Evolutionary conservation across 2,888 invertebrate species (phyloP).

Genomic region (Megaustenia siamemsis): DNA sequence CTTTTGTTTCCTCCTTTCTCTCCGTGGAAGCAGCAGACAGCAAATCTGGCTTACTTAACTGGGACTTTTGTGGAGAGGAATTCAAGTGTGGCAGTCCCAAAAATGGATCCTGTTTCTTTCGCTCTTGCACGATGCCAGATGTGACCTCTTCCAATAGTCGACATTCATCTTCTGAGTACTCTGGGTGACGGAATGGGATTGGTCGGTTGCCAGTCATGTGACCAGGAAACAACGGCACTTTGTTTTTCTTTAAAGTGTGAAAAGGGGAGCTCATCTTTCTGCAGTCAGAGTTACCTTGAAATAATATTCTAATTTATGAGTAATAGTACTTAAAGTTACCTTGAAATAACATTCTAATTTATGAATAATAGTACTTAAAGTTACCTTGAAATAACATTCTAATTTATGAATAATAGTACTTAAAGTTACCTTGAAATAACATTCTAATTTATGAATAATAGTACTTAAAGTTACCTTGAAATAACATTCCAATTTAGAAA

Average conservation of each 20-base stretch:
- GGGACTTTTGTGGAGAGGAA: background rate
- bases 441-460: too few relatives aligned
- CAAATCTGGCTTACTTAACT: constrained; percentile 29
- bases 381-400: too few relatives aligned
- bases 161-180: constrained; percentile 73
- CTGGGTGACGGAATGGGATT: constrained; percentile 69
- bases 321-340: too few relatives aligned
- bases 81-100: constrained; percentile 65
- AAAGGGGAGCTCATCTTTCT: constrained; percentile 52
- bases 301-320: too few relatives aligned
- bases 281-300: too few relatives aligned
- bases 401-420: too few relatives aligned
- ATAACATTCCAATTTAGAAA: too few relatives aligned
- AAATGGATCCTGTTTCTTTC: constrained; percentile 66
- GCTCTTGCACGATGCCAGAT: constrained; percentile 69
- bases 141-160: constrained; percentile 76
- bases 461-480: too few relatives aligned
- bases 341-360: too few relatives aligned
- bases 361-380: too few relatives aligned
- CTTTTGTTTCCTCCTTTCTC: background rate
- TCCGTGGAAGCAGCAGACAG: background rate
- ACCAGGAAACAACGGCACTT: constrained; percentile 55
- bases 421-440: too few relatives aligned
- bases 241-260: constrained; percentile 49
- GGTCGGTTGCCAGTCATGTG: constrained; percentile 62